A percentile compares a stretch with the other conserved stretches of the same genome.
phyloP scores from a whole-genome alignment of 2,888 invertebrate genomes.

The Cinara cedri region DNA sequence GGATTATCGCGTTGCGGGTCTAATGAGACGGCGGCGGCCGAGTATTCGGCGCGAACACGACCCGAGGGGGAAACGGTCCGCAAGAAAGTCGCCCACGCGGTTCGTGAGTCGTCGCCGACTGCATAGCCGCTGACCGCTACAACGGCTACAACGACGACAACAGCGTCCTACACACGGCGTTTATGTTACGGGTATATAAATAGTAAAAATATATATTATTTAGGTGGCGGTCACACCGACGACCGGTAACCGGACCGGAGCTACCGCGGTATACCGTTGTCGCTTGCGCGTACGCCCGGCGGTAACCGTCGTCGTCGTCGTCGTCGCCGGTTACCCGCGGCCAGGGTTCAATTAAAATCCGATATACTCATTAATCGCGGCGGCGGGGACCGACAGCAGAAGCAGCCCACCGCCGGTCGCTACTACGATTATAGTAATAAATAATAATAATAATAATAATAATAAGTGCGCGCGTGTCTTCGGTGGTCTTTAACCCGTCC shows the following conservation, averaged over 20 bases:
- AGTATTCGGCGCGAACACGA: conserved; percentile 45
- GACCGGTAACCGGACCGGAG: neutral
- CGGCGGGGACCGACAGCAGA: neutral
- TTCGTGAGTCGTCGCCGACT: conserved; percentile 26
- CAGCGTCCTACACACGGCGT: too few relatives aligned
- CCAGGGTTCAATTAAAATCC: conserved; percentile 50
- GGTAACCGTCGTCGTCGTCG: too few relatives aligned
- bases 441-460: neutral
- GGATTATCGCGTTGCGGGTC: neutral
- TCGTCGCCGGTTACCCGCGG: neutral
- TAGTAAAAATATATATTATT: neutral
- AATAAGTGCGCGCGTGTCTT: neutral
- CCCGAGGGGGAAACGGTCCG: conserved; percentile 17
- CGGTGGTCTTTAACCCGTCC: neutral
- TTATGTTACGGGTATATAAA: too few relatives aligned
- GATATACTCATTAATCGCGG: conserved; percentile 46
- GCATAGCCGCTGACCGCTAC: too few relatives aligned
- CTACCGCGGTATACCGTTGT: conserved; percentile 42
- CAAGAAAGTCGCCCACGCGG: conserved; percentile 32
- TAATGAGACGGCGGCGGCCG: conserved; percentile 40
- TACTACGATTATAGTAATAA: too few relatives aligned
- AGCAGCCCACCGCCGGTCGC: too few relatives aligned
- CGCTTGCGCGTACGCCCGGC: neutral
- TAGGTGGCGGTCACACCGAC: conserved; percentile 41
- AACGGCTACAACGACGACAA: too few relatives aligned